phyloP scores from a whole-genome alignment of 2,888 invertebrate species.

The Pyrgus malvae region DNA sequence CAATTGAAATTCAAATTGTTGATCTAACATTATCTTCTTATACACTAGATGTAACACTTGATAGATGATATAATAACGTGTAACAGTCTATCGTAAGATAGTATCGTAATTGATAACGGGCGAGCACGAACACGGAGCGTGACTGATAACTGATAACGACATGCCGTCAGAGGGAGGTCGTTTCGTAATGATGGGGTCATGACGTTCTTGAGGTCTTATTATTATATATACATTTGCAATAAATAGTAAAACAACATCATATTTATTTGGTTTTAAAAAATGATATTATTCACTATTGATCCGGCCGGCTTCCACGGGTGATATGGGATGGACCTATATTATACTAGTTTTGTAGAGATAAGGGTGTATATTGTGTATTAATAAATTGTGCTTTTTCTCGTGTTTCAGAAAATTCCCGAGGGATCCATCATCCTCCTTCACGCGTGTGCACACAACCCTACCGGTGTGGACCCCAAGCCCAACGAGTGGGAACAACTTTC shows the following conservation, averaged over 20 bases:
- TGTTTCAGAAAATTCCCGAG: conserved; percentile 95
- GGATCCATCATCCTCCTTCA: conserved; percentile 95
- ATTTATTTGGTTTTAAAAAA: too few relatives aligned
- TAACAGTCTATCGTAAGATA: not conserved
- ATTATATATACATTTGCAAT: not conserved
- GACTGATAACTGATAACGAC: conserved; percentile 25
- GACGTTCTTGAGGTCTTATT: not conserved
- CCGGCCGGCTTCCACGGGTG: too few relatives aligned
- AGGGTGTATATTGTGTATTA: too few relatives aligned
- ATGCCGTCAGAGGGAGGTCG: conserved; percentile 5
- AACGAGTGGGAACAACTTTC: conserved; percentile 96
- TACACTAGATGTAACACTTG: conserved; percentile 4
- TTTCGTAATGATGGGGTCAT: conserved; percentile 11
- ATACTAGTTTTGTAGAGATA: too few relatives aligned
- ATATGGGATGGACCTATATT: too few relatives aligned
- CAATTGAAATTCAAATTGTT: too few relatives aligned
- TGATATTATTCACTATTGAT: too few relatives aligned
- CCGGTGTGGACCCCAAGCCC: conserved; percentile 94
- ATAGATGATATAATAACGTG: conserved; percentile 4
- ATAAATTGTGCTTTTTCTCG: too few relatives aligned
- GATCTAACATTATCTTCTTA: too few relatives aligned
- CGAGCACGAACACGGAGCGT: conserved; percentile 20
- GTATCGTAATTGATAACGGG: conserved; percentile 1
- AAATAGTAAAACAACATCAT: not conserved
- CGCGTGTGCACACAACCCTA: conserved; percentile 99